phyloP scores from a whole-genome alignment of 2,113 vertebrate genomes.

The Rynchops niger region DNA sequence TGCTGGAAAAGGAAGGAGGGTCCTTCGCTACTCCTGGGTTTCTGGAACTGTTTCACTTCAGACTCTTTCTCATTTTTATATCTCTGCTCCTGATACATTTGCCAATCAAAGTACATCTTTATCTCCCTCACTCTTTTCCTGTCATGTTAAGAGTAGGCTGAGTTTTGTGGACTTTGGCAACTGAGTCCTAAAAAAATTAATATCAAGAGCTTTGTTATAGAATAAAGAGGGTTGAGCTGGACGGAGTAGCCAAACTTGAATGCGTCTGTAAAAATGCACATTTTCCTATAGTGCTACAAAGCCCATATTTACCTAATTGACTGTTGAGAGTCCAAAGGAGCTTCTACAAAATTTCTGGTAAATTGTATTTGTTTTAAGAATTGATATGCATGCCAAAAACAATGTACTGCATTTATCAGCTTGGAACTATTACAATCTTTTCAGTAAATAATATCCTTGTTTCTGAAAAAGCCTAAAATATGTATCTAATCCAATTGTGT shows the following conservation, averaged over 20 bases:
- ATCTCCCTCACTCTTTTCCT: neutral
- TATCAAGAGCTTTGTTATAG: neutral
- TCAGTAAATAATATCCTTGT: constrained; percentile 14
- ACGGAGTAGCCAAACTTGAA: neutral
- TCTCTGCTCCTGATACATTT: neutral
- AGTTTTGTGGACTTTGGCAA: neutral
- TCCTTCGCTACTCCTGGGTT: neutral
- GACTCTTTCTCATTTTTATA: neutral
- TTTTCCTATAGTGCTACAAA: neutral
- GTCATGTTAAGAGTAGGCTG: neutral
- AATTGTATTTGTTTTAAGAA: constrained; percentile 10
- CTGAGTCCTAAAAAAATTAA: neutral
- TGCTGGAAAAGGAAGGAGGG: neutral
- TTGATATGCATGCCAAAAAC: constrained; percentile 6
- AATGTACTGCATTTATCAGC: constrained; percentile 28
- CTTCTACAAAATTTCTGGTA: constrained; percentile 8
- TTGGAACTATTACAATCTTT: constrained; percentile 38
- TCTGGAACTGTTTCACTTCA: neutral
- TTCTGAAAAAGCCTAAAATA: constrained; percentile 39
- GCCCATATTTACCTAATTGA: neutral
- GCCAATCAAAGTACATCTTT: neutral
- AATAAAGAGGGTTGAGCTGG: neutral
- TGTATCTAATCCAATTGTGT: constrained; percentile 44
- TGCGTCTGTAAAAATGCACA: neutral
- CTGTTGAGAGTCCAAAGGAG: neutral